Base-by-base conservation (phyloP, 92 coral and sea anemone species). In the Porites cylindrica region DNA sequence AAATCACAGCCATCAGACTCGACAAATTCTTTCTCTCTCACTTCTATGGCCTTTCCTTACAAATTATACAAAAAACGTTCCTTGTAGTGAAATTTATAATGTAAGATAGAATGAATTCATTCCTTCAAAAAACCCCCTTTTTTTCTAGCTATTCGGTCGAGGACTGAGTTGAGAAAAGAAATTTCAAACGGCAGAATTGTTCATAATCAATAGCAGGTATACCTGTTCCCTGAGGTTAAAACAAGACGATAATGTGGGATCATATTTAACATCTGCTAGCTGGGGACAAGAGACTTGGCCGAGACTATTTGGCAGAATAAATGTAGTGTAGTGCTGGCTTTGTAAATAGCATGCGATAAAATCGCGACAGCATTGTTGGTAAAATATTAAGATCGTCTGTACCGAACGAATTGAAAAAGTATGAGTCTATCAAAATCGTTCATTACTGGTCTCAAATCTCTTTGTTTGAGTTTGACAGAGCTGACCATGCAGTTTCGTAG, bases 131-230 rank as follows among this genome's bases (percentile, higher is more conserved):
- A 4, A 4, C 0, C 7, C 32, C 32, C 3, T 38, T 38, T 38
- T 38, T 38, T 38, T 38, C 47, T 38, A 4, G 47, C 47, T 38
- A 38, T 38, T 38, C 47, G 47, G 47, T 38, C 47, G 5, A 38
- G 47, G 47, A 21, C 23, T 21, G 58, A 10, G 61, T 56, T 17
- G 61, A 10, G 61, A 14, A 14, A 10, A 56, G 61, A 56, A 6
- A 56, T 56, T 56, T 56, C 11, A 56, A 56, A 56, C 61, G 61
- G 12, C 61, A 56, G 61, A 8, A 56, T 56, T 56, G 61, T 56
- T 56, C 61, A 56, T 56, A 56, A 14, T 14, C 61, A 56, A 20
- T 52, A 80, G 50, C 84, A 80, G 84, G 84, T 80, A 52, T 65
- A 72, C 84, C 84, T 80, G 84, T 67, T 23, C 1, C 32, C 51